A percentile compares a stretch with the other conserved stretches of the same genome.
Evolutionary conservation across 2,888 invertebrate genomes (phyloP).

Genomic region (Mythimna loreyi): DNA sequence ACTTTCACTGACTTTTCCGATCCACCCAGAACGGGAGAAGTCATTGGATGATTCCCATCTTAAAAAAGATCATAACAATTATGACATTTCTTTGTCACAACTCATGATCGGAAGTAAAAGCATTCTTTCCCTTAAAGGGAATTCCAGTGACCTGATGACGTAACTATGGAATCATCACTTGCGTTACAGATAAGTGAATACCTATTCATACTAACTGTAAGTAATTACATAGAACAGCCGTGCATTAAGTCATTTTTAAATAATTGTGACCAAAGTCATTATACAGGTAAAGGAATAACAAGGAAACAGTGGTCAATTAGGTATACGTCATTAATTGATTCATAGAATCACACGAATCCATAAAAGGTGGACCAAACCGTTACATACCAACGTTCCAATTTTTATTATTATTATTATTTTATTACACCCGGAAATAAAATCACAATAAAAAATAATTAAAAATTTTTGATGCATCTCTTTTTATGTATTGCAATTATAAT

Average conservation of each 20-base stretch:
- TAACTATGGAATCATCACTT: background rate
- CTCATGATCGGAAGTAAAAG: slow-evolving; percentile 3
- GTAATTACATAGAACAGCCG: background rate
- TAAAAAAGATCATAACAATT: no score
- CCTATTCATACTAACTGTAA: background rate
- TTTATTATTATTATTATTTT: no score
- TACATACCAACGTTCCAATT: no score
- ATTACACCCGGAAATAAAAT: no score
- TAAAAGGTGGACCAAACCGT: no score
- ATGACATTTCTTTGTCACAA: background rate
- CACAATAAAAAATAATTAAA: no score
- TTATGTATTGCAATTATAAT: no score
- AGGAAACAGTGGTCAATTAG: background rate
- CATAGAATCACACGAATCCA: background rate
- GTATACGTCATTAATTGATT: background rate
- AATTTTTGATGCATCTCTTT: no score
- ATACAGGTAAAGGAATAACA: background rate
- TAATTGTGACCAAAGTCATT: background rate
- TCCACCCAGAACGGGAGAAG: no score
- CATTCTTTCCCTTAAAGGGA: background rate
- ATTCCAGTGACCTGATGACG: slow-evolving; percentile 8
- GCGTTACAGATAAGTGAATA: background rate
- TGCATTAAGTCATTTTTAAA: background rate
- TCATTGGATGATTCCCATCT: no score
- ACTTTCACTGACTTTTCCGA: accelerated